Conservation (phyloP, 1,140 invertebrate genomes). For the Aplysia californica region DNA sequence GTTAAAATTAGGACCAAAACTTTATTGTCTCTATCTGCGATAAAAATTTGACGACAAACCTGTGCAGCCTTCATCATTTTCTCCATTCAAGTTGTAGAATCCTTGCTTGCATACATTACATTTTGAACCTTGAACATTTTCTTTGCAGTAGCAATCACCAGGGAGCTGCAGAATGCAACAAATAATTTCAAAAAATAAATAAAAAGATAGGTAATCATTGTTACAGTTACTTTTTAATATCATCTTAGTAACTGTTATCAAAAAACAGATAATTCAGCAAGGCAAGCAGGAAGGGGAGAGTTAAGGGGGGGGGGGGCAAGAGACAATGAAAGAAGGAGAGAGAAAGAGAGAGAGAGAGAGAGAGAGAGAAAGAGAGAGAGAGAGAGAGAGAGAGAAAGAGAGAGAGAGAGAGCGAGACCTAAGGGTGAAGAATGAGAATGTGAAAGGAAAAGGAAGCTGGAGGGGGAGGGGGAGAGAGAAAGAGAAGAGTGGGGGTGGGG, state of each 20-base stretch:
- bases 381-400: no score
- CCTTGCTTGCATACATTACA: constrained; percentile 90
- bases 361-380: neutral
- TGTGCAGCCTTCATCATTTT: constrained; percentile 92
- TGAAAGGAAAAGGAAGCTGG: no score
- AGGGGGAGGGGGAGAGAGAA: no score
- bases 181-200: no score
- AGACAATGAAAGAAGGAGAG: neutral
- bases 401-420: no score
- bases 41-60: constrained; percentile 65
- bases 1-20: neutral
- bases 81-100: constrained; percentile 91
- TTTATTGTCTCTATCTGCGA: neutral
- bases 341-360: neutral
- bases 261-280: no score
- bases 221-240: no score
- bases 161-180: constrained; percentile 19
- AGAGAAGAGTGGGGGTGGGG: no score
- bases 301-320: neutral
- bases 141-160: constrained; percentile 78
- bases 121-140: constrained; percentile 90
- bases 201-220: neutral
- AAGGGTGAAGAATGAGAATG: no score
- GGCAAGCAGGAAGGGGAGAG: neutral
- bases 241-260: no score